phyloP scores from a whole-genome alignment of 2,797 vertebrate species.

The Menidia menidia region DNA sequence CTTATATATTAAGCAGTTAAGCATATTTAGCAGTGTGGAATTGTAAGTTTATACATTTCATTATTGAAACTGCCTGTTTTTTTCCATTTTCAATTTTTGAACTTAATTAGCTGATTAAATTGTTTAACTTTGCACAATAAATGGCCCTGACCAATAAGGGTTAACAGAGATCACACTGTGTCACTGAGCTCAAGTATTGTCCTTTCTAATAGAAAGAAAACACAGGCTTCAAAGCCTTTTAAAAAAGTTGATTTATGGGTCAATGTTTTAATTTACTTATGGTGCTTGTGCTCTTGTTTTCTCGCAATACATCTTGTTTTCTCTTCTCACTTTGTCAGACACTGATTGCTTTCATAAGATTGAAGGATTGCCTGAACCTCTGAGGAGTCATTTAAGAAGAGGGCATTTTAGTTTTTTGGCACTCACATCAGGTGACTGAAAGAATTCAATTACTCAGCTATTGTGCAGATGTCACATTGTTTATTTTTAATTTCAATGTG shows the following conservation, averaged over 20 bases:
- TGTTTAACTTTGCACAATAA: constrained; percentile 39
- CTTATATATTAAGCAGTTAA: constrained; percentile 59
- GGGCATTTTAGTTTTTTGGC: constrained; percentile 10
- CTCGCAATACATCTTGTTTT: constrained; percentile 32
- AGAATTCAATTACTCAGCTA: background rate
- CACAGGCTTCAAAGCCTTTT: background rate
- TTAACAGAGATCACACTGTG: constrained; percentile 11
- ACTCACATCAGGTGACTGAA: background rate
- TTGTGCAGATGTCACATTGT: background rate
- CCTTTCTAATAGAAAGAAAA: constrained; percentile 32
- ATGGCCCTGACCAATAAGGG: constrained; percentile 12
- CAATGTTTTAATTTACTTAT: constrained; percentile 27
- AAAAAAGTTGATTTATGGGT: constrained; percentile 37
- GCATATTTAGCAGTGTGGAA: constrained; percentile 55
- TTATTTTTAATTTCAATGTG: background rate
- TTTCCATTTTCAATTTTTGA: constrained; percentile 30
- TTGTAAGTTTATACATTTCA: constrained; percentile 26
- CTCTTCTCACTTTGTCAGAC: constrained; percentile 40
- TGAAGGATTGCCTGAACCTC: constrained; percentile 35
- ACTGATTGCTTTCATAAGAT: constrained; percentile 39
- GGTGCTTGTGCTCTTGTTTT: constrained; percentile 24
- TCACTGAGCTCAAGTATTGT: constrained; percentile 1
- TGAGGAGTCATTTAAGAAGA: background rate
- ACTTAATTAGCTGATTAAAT: constrained; percentile 38
- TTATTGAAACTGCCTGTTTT: constrained; percentile 37